phyloP scores from a whole-genome alignment of 2,113 vertebrate genomes.

The Corapipo altera region DNA sequence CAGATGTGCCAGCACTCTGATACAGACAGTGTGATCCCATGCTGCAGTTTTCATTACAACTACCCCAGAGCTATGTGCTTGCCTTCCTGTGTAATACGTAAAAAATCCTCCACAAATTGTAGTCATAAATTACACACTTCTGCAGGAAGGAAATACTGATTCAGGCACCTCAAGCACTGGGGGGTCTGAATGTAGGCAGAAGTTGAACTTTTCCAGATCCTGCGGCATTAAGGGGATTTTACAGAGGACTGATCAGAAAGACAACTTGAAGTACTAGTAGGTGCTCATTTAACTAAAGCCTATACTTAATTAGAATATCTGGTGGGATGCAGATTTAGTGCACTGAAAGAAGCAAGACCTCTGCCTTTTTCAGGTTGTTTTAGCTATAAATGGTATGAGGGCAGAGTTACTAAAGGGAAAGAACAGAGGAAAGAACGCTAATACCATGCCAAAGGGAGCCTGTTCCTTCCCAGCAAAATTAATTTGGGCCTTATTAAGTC shows the following conservation, averaged over 20 bases:
- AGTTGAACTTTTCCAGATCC: not conserved
- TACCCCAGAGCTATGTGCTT: not conserved
- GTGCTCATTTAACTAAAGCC: not conserved
- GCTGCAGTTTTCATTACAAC: not conserved
- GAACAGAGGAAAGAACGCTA: not conserved
- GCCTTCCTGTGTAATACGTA: not conserved
- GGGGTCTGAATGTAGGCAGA: not conserved
- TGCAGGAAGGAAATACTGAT: not conserved
- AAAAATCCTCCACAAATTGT: not conserved
- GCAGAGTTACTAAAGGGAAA: not conserved
- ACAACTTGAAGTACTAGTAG: not conserved
- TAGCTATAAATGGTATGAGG: not conserved
- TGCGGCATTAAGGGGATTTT: not conserved
- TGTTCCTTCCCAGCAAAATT: not conserved
- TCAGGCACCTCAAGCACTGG: not conserved
- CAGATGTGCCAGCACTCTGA: not conserved
- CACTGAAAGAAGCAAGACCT: not conserved
- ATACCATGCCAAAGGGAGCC: not conserved
- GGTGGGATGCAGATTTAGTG: not conserved
- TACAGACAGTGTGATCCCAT: rapidly evolving
- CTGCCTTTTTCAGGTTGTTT: not conserved
- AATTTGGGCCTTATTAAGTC: not conserved
- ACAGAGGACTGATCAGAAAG: not conserved
- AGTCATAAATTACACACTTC: not conserved
- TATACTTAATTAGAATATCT: not conserved